Percentiles rank a stretch among this genome's conserved stretches.
phyloP scores from a whole-genome alignment of 2,888 invertebrate species.

The Apoda limacodes region DNA sequence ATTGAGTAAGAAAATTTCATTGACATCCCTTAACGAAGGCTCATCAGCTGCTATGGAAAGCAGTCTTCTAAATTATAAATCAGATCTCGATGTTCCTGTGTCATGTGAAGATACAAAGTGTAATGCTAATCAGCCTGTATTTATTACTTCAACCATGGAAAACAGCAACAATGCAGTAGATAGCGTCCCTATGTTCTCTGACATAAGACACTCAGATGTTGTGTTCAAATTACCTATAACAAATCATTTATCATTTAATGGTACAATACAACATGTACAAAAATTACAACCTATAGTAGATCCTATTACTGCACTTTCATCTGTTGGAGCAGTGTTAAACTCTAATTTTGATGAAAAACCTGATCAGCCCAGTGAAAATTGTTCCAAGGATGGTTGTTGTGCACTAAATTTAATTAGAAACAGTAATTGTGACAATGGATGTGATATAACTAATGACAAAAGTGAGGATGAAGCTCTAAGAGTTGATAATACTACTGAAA shows the following conservation, averaged over 20 bases:
- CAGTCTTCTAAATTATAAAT: constrained; percentile 45
- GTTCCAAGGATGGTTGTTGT: constrained; percentile 1
- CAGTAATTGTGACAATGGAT: constrained; percentile 6
- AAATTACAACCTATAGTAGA: constrained; percentile 59
- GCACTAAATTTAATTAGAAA: constrained; percentile 16
- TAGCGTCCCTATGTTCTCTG: constrained; percentile 49
- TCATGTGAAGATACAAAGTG: constrained; percentile 51
- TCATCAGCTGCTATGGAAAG: constrained; percentile 41
- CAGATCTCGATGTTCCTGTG: constrained; percentile 37
- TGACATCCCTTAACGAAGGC: constrained; percentile 38
- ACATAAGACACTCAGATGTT: constrained; percentile 39
- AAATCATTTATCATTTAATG: constrained; percentile 60
- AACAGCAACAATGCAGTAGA: constrained; percentile 66
- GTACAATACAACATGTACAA: constrained; percentile 59
- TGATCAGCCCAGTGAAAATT: constrained; percentile 8
- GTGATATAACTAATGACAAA: constrained; percentile 26
- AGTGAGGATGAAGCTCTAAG: constrained; percentile 24
- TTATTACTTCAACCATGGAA: constrained; percentile 63
- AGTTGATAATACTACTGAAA: constrained; percentile 36
- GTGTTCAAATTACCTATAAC: constrained; percentile 59
- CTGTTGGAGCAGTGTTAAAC: constrained; percentile 27
- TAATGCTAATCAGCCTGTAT: constrained; percentile 41
- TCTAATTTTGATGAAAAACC: constrained; percentile 28
- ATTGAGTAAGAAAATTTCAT: constrained; percentile 26
- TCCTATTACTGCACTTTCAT: constrained; percentile 47